Base-by-base conservation (phyloP, 2,113 vertebrate genomes). In the Leucoraja erinaceus region DNA sequence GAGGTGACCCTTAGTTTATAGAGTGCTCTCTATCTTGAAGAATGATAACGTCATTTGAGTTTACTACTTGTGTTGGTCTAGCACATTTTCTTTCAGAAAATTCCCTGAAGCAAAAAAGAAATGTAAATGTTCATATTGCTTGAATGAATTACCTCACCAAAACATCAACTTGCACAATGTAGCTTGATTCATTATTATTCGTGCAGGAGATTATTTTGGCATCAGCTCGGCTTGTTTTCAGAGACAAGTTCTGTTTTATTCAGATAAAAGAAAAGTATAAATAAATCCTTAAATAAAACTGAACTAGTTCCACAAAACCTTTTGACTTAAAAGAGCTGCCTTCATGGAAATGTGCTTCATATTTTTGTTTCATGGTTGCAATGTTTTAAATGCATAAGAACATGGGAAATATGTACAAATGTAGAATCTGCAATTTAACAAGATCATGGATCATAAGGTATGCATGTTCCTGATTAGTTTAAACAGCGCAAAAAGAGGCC, bases 81-180 rank as follows among this genome's bases (percentile, higher is more conserved):
- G 4, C 90, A 72, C 66, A 91, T 28, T 70, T 28, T 54, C 68
- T 54, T 91, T 91, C 90, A 91, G 90, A 74, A 91, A 91, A 74
- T 91, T 91, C 90, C 33, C 68, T 72, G 90, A 91, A 91, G 90
- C 66, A 91, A 91, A 33, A 72, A 91, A 12, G 90, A 72, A 91
- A 91, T 31, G 18, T 54, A 91, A 91, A 91, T 28, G 68, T 70
- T 72, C 33, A 72, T 10, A 54, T 72, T 38, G 47, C 33, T 91
- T 74, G 68, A 91, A 6, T 72, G 22, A 74, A 91, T 70, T 54
- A 91, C 66, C 90, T 72, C 68, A 90, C 70, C 88, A 74, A 91
- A 4, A 33, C 20, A 25, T 68, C 28, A 31, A 54, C 9, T 9
- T 28, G 38, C 68, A 72, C 68, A 72, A 74, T 47, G 66, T 18